Percentiles rank a stretch among this genome's conserved stretches.
Conservation (phyloP, 2,113 vertebrate genomes). For the Phainopepla nitens region DNA sequence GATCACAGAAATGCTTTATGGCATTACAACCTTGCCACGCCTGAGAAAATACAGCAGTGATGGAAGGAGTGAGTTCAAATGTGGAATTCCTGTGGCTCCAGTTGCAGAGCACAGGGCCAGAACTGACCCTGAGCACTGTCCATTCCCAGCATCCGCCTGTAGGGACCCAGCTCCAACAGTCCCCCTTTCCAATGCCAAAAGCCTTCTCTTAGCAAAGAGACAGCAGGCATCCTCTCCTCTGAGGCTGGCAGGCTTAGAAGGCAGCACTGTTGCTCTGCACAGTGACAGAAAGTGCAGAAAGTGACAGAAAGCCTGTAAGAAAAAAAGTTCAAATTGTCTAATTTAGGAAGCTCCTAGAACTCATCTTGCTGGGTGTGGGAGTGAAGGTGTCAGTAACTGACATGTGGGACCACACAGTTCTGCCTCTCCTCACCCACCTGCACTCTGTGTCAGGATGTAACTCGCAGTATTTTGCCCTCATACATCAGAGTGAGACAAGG, state of each 20-base stretch:
- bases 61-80: neutral
- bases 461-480: accelerated
- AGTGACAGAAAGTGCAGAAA: neutral
- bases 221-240: neutral
- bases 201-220: too few species aligned
- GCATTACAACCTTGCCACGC: too few species aligned
- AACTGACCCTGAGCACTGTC: accelerated
- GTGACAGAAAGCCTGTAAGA: neutral
- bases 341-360: neutral
- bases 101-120: too few species aligned
- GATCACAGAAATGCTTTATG: neutral
- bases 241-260: neutral
- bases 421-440: too few species aligned
- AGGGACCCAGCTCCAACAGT: neutral
- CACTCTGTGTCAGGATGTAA: neutral
- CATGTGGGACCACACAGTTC: neutral
- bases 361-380: neutral
- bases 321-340: too few species aligned
- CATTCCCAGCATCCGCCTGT: accelerated
- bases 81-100: neutral
- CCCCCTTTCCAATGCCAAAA: accelerated
- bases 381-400: neutral
- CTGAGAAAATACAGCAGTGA: neutral
- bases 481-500: neutral
- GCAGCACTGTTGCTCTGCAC: neutral